Evolutionary conservation across 1,140 invertebrate species (phyloP).

Genomic region (Rhopalosiphum padi): DNA sequence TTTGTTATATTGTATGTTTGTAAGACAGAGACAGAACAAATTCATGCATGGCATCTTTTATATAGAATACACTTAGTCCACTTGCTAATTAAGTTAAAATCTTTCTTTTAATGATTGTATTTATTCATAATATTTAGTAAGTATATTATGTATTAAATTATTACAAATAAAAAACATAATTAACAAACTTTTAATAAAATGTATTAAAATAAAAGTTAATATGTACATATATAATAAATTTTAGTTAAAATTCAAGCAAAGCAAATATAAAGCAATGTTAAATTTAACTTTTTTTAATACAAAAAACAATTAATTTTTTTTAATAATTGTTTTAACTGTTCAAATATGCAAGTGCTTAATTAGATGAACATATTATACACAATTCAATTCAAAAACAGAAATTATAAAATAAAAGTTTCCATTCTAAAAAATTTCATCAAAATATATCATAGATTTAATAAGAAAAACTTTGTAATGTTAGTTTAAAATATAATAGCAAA

Average conservation of each 20-base stretch:
- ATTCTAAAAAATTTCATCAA: background rate
- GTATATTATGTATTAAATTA: background rate
- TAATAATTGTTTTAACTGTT: background rate
- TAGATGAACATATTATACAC: background rate
- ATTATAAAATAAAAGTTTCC: background rate
- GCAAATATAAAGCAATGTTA: background rate
- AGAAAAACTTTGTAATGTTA: background rate
- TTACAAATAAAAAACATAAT: background rate
- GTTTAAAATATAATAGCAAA: background rate
- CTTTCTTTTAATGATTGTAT: no score
- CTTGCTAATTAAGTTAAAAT: no score
- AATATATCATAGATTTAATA: background rate
- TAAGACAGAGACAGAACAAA: no score
- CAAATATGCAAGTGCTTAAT: background rate
- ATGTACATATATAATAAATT: background rate
- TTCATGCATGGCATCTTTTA: no score
- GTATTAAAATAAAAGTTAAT: background rate
- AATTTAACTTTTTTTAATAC: background rate
- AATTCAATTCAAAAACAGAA: background rate
- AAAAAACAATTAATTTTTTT: background rate
- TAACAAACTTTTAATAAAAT: background rate
- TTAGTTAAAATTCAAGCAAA: background rate
- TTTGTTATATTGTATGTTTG: no score
- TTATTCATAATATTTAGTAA: background rate
- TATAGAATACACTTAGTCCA: no score